A percentile compares a stretch with the other conserved stretches of the same genome.
Conservation (phyloP, 2,888 invertebrate species). For the Leucophora obtusa region DNA sequence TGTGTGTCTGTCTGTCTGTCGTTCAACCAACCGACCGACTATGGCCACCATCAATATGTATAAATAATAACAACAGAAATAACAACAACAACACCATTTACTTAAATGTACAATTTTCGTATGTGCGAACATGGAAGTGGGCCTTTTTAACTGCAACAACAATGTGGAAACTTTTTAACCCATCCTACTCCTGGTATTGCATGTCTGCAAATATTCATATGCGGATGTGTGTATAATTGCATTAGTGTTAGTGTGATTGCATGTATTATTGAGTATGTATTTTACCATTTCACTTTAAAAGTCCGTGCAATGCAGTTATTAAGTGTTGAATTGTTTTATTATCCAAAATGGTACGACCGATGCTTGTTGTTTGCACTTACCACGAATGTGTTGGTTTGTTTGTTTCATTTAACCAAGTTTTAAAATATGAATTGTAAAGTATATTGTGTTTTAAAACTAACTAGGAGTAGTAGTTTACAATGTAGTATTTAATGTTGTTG, state of each 20-base stretch:
- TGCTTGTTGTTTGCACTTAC: neutral
- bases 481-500: neutral
- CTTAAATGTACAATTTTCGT: conserved; percentile 29
- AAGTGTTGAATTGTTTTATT: conserved; percentile 64
- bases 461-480: conserved; percentile 14
- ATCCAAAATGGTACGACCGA: conserved; percentile 45
- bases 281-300: conserved; percentile 39
- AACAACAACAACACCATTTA: conserved; percentile 36
- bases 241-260: neutral
- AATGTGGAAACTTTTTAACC: conserved; percentile 41
- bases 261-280: conserved; percentile 16
- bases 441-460: conserved; percentile 44
- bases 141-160: conserved; percentile 38
- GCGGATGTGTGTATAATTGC: neutral
- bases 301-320: conserved; percentile 59
- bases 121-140: conserved; percentile 55
- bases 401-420: conserved; percentile 11
- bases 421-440: conserved; percentile 38
- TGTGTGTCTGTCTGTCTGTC: conserved; percentile 19
- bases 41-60: conserved; percentile 35
- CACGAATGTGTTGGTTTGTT: neutral
- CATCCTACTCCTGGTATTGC: conserved; percentile 17
- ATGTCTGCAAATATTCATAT: conserved; percentile 12
- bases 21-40: conserved; percentile 22
- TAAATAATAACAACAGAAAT: too few relatives aligned